phyloP scores from a whole-genome alignment of 2,888 invertebrate genomes.

The Micoletzkya japonica region DNA sequence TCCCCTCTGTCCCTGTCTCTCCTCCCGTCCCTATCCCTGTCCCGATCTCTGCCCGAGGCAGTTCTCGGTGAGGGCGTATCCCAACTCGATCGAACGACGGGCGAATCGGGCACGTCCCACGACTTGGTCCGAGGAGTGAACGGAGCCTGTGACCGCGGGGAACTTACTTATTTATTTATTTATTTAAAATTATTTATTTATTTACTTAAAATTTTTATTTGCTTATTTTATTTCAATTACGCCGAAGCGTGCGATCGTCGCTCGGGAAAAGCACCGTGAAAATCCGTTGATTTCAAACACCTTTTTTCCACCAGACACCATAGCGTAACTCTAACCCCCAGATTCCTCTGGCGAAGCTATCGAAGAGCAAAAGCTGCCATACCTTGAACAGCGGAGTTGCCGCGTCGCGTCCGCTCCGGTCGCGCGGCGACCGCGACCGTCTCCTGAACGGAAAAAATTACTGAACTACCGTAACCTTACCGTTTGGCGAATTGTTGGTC shows the following conservation, averaged over 20 bases:
- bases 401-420: constrained; percentile 14
- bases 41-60: constrained; percentile 64
- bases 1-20: constrained; percentile 31
- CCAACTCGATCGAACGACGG: constrained; percentile 74
- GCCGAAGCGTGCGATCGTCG: no score
- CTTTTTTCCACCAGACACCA: no score
- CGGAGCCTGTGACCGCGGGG: constrained; percentile 49
- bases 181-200: no score
- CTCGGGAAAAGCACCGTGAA: no score
- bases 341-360: no score
- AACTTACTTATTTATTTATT: no score
- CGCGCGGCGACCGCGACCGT: constrained; percentile 1
- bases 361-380: no score
- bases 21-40: constrained; percentile 28
- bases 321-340: no score
- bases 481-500: no score
- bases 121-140: constrained; percentile 53
- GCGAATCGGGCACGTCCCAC: constrained; percentile 58
- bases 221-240: no score
- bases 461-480: not conserved
- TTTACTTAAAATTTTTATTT: no score
- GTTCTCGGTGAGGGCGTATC: constrained; percentile 92
- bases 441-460: not conserved
- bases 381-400: constrained; percentile 19
- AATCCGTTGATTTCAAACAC: no score